These are phyloP conservation scores for Pagetopsis macropterus DNA, from an alignment of 2,797 vertebrate genomes.

Conservation along the genomic window DNA sequence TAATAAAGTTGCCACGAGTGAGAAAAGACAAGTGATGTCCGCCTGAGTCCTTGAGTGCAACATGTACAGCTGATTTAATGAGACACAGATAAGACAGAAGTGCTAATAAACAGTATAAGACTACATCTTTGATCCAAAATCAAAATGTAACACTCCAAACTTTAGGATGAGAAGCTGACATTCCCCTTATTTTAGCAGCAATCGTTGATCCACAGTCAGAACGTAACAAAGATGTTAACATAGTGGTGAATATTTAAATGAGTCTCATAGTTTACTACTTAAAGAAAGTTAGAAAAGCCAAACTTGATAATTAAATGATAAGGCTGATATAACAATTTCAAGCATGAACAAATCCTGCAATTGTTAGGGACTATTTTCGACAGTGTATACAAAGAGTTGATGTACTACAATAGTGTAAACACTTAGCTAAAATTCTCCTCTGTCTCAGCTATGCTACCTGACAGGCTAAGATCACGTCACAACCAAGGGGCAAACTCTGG, in stretches of 20 bases:
- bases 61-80: too few relatives aligned
- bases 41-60: too few relatives aligned
- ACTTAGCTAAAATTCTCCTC: constrained; percentile 24
- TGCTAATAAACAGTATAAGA: too few relatives aligned
- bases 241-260: not conserved
- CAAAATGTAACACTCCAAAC: not conserved
- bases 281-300: constrained; percentile 18
- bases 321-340: not conserved
- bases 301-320: constrained; percentile 1
- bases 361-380: too few relatives aligned
- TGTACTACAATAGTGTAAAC: not conserved
- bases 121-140: too few relatives aligned
- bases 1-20: too few relatives aligned
- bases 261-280: not conserved
- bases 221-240: not conserved
- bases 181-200: not conserved
- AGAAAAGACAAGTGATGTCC: too few relatives aligned
- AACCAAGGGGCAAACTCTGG: not conserved
- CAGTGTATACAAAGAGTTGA: too few relatives aligned
- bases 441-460: constrained; percentile 23
- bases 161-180: not conserved
- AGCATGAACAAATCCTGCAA: too few relatives aligned
- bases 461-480: constrained; percentile 23
- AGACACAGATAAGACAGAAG: too few relatives aligned
- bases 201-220: not conserved